Evolutionary conservation across 2,797 vertebrate genomes (phyloP), one percentile per base, ranked within the genome.

Genomic region (Nannoperca obscura): DNA sequence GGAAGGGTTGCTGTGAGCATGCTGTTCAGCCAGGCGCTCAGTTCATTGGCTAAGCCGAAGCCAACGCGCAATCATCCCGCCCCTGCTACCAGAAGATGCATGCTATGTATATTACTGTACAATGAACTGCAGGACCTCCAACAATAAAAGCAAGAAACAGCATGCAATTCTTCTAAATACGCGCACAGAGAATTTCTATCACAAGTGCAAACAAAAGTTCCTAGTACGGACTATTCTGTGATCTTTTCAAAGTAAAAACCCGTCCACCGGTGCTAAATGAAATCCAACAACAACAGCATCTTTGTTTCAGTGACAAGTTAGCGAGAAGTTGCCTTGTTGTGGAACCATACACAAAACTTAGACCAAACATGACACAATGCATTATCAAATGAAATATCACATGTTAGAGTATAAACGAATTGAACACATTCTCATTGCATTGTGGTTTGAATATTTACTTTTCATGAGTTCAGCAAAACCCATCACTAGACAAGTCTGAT

Each of bases 51-150:
- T 2, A 3, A 50, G 52, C 58, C 9, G 15, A 62, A 44, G 59
- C 66, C 67, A 73, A 68, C 34, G 57, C 64, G 44, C 62, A 22
- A 68, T 61, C 9, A 44, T 71, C 89, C 93, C 89, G 74, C 92
- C 91, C 83, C 74, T n/a, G 47, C 86, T 74, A 78, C 70, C 82
- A 85, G 85, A 83, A 53, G 82, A 90, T 70, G 88, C 91, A 87
- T 86, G 85, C 83, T 74, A 74, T 87, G 85, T 82, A 87, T 68
- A 75, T 77, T 79, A 81, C 83, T 86, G 89, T 91, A 91, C 91
- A 92, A 92, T 89, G 81, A 88, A 81, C 74, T 74, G 80, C 63
- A 49, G 22, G 66, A 83, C 77, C 58, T 63, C 58, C 9, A 78
- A 24, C 53, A 30, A 86, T 55, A 7, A 13, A 42, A 38, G 5